phyloP scores from a whole-genome alignment of 2,113 vertebrate species.

The Camelus dromedarius region DNA sequence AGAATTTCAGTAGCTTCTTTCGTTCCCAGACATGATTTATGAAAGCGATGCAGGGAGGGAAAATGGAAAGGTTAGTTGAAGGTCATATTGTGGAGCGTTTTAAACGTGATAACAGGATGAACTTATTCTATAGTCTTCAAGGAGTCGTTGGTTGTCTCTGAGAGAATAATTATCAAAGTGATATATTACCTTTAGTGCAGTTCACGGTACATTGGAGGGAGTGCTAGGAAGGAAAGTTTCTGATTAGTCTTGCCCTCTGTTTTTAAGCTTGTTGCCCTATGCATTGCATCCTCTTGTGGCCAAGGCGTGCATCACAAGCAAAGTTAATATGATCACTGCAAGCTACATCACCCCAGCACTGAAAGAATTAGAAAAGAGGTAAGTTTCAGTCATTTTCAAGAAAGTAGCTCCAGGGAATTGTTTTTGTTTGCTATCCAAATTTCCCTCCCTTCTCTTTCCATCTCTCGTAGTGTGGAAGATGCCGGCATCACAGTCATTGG shows the following conservation, averaged over 20 bases:
- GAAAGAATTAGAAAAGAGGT: conserved; percentile 95
- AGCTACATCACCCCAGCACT: conserved; percentile 96
- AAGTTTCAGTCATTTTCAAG: conserved; percentile 21
- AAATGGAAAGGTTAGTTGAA: not conserved
- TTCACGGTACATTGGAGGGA: not conserved
- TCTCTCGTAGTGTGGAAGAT: conserved; percentile 89
- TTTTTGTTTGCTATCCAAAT: not conserved
- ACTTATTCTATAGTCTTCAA: not conserved
- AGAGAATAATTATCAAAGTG: not conserved
- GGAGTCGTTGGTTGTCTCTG: not conserved
- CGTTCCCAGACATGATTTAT: not conserved
- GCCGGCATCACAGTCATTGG: conserved; percentile 95
- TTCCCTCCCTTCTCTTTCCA: conserved; percentile 35
- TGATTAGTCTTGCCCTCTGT: conserved; percentile 46
- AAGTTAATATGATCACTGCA: conserved; percentile 96
- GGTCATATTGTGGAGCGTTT: not conserved
- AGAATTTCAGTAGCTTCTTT: not conserved
- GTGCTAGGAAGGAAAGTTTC: not conserved
- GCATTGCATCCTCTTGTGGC: conserved; percentile 93
- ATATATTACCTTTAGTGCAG: not conserved
- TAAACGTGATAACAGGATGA: not conserved
- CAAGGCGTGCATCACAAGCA: conserved; percentile 94
- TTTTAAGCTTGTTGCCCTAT: conserved; percentile 94
- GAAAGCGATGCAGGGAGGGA: not conserved
- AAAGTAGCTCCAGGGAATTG: not conserved